A percentile compares a stretch with the other conserved stretches of the same genome.
Conservation (phyloP, 2,113 vertebrate genomes). For the Sinocyclocheilus anophthalmus region DNA sequence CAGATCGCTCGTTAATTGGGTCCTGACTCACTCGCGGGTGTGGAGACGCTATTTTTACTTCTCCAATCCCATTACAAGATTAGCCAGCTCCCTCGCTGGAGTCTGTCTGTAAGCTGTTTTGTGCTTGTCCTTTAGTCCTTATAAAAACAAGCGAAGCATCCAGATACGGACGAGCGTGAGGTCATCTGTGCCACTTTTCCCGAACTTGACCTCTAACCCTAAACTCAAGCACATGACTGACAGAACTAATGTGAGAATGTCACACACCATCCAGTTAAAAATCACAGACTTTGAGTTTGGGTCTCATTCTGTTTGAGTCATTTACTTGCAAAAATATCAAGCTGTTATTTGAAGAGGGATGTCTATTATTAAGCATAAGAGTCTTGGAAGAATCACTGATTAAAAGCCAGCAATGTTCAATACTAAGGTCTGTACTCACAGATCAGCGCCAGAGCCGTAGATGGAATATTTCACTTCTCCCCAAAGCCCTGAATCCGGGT, state of each 20-base stretch:
- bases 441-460: constrained; percentile 89
- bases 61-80: constrained; percentile 80
- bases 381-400: background rate
- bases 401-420: background rate
- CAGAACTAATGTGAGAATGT: background rate
- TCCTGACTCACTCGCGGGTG: constrained; percentile 67
- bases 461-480: constrained; percentile 94
- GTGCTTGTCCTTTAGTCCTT: background rate
- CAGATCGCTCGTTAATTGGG: constrained; percentile 72
- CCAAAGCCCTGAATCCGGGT: constrained; percentile 94
- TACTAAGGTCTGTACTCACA: constrained; percentile 81
- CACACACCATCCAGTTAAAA: background rate
- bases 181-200: background rate
- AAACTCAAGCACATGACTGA: background rate
- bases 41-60: constrained; percentile 73
- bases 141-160: background rate
- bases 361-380: background rate
- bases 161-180: background rate
- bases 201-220: background rate
- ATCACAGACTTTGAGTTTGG: background rate
- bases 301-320: background rate
- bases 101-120: constrained; percentile 74
- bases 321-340: background rate
- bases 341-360: background rate
- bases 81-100: constrained; percentile 73